Conservation (phyloP, 2,113 vertebrate species). For the Nycticebus coucang region DNA sequence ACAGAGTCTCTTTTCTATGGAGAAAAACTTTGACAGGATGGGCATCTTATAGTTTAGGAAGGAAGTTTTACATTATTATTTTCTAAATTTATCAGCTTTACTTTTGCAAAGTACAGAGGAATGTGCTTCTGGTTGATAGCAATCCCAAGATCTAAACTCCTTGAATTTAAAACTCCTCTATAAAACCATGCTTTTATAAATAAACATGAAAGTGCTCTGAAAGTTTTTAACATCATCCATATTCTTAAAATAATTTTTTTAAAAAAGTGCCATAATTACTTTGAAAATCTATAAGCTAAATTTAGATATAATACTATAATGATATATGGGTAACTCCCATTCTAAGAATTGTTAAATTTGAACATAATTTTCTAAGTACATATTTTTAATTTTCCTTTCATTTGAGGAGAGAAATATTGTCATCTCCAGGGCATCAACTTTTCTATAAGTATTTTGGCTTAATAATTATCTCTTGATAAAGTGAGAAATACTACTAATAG, state of each 20-base stretch:
- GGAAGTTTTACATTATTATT: conserved; percentile 64
- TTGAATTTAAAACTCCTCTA: conserved; percentile 21
- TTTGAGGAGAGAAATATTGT: background rate
- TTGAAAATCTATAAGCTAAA: background rate
- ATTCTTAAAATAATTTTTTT: background rate
- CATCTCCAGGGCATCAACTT: background rate
- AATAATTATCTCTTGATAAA: background rate
- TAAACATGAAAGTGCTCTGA: conserved; percentile 53
- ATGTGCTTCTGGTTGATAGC: conserved; percentile 52
- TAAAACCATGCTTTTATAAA: conserved; percentile 45
- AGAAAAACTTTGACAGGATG: background rate
- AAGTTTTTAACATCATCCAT: conserved; percentile 18
- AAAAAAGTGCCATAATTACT: background rate
- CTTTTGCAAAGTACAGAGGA: conserved; percentile 56
- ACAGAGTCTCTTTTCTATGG: conserved; percentile 46
- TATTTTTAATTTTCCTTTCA: background rate
- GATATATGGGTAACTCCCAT: background rate
- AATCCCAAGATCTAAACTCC: background rate
- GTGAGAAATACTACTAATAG: background rate
- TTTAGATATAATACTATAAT: background rate
- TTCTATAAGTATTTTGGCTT: background rate
- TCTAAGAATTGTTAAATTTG: background rate
- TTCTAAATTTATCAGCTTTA: conserved; percentile 59
- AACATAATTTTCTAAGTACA: background rate
- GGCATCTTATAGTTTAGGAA: conserved; percentile 65